Evolutionary conservation across 1,140 invertebrate genomes (phyloP).

Genomic region (Drepana arcuata): DNA sequence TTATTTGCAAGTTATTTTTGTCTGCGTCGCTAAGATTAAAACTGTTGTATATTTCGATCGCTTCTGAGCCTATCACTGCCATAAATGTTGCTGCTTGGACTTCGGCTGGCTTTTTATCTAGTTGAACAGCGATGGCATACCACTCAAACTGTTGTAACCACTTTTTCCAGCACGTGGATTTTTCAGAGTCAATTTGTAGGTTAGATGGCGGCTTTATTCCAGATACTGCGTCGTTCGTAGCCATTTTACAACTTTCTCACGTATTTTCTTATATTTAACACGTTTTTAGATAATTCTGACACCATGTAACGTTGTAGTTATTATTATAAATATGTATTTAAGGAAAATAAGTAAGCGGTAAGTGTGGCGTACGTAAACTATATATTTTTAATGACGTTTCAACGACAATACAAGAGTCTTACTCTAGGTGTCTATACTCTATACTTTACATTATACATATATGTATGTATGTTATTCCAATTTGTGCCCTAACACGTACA

Average conservation of each 20-base stretch:
- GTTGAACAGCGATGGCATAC: slow-evolving; percentile 8
- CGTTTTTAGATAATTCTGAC: too few species aligned
- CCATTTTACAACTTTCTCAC: slow-evolving; percentile 3
- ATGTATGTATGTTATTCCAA: too few species aligned
- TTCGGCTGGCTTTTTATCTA: slow-evolving; percentile 11
- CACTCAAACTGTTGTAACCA: slow-evolving; percentile 12
- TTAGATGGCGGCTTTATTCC: slow-evolving; percentile 12
- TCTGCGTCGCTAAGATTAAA: slow-evolving; percentile 6
- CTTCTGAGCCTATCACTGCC: slow-evolving; percentile 8
- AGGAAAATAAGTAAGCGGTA: too few species aligned
- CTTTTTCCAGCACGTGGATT: slow-evolving; percentile 4
- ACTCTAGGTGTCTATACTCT: too few species aligned
- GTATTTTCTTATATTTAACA: too few species aligned
- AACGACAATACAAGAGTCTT: too few species aligned
- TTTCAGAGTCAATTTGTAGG: slow-evolving; percentile 11
- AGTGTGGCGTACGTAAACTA: too few species aligned
- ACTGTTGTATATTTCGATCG: slow-evolving; percentile 13
- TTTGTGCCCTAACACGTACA: too few species aligned
- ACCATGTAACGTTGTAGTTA: too few species aligned
- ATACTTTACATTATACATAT: too few species aligned
- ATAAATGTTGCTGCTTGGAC: slow-evolving; percentile 13
- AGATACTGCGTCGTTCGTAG: slow-evolving; percentile 9
- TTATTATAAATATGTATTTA: too few species aligned
- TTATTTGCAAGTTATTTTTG: not conserved
- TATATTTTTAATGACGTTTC: too few species aligned